Base-by-base conservation (phyloP, 1,140 invertebrate species). In the Mamestra configurata region DNA sequence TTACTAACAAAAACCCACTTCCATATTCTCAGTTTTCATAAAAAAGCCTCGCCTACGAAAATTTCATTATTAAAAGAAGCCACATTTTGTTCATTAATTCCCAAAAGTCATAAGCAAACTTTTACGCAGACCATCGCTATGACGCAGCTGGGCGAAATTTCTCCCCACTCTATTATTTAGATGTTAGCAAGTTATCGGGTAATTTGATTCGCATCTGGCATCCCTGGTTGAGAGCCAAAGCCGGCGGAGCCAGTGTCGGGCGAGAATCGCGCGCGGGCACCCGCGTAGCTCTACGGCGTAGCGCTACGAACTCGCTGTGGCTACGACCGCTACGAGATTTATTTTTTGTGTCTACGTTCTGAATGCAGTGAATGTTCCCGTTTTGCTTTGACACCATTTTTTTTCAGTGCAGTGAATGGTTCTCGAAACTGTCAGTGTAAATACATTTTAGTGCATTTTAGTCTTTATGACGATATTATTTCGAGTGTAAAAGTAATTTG, bases 151-250 rank as follows among this genome's bases (percentile, higher is more conserved):
- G 46, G 70, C 8, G 49, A 78, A 71, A 75, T 73, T 75, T 78
- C 68, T 57, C 49, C 59, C 70, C 53, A 77, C 43, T 79, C 49
- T 49, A 72, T 77, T 79, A 79, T 79, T 79, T 51, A 72, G 68
- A 77, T 46, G 66, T 70, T 57, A 22, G 31, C 31, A 77, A 73
- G 79, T 79, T 72, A 79, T 77, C 71, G 82, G 82, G 79, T 80
- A 83, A 83, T 81, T 80, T 77, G 22, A 73, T 66, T 64, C 71
- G 22, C 57, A 61, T 55, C 61, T 83, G 82, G 82, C 68, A 83
- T 79, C 82, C 59, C 82, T 11, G 64, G 24, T 49, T 64, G 57
- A 64, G 72, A 79, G 76, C 10, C 79, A 83, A 64, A 79, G 76
- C 10, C 79, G 81, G 49, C 6, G 22, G 51, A 55, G 76, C 13